phyloP scores from a whole-genome alignment of 2,888 invertebrate genomes.

The Schizaphis graminum region DNA sequence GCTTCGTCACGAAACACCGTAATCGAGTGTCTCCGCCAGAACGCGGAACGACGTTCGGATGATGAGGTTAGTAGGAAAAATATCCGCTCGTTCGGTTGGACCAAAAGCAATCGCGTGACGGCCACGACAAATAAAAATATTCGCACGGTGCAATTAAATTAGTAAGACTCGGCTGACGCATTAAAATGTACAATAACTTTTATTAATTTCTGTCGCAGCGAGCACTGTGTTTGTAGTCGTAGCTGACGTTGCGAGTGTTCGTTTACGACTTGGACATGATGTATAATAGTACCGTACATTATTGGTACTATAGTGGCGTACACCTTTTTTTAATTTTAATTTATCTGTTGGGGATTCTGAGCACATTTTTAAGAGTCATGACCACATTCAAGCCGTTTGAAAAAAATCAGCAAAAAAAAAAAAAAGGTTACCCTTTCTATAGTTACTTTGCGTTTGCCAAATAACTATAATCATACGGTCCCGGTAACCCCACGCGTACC shows the following conservation, averaged over 20 bases:
- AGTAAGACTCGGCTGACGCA: not conserved
- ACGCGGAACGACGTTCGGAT: too few species aligned
- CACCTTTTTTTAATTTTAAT: not conserved
- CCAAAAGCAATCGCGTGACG: slow-evolving; percentile 10
- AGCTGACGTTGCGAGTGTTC: not conserved
- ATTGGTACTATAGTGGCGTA: not conserved
- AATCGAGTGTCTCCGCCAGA: not conserved
- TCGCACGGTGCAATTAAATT: slow-evolving; percentile 11
- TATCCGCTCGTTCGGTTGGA: not conserved
- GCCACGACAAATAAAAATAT: not conserved
- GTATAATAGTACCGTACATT: not conserved
- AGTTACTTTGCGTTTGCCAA: not conserved
- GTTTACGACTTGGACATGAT: not conserved
- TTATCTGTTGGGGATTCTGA: not conserved
- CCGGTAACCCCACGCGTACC: not conserved
- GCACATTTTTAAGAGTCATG: not conserved
- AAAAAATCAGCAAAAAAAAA: not conserved
- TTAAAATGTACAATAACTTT: not conserved
- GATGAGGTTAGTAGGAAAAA: too few species aligned
- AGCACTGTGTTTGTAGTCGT: not conserved
- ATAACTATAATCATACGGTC: not conserved
- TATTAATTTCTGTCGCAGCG: not conserved
- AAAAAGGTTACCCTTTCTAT: not conserved
- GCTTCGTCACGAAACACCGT: not conserved
- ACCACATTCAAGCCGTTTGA: not conserved